Evolutionary conservation across 2,888 invertebrate genomes (phyloP).

Genomic region (Synergus itoensis): DNA sequence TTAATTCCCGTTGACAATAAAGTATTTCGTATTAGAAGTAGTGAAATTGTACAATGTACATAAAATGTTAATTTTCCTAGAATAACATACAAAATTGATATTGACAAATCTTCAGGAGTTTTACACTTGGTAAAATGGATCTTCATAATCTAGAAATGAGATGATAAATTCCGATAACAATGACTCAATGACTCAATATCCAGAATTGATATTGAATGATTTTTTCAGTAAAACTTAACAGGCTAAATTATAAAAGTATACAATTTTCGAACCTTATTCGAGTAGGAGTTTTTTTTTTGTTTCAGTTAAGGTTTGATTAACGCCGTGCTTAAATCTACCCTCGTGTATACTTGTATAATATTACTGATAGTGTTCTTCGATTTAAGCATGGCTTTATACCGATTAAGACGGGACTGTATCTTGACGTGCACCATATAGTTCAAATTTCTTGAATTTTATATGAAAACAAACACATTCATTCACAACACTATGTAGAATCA

Average conservation of each 20-base stretch:
- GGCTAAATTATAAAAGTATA: background rate
- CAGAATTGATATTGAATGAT: background rate
- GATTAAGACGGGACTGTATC: slow-evolving; percentile 24
- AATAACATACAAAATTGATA: background rate
- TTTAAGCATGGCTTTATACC: slow-evolving; percentile 33
- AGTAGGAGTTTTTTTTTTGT: slow-evolving; percentile 9
- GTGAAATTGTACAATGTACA: slow-evolving; percentile 13
- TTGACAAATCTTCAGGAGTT: background rate
- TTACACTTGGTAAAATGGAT: background rate
- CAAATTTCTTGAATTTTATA: slow-evolving; percentile 42
- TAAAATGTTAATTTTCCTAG: slow-evolving; percentile 28
- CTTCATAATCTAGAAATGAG: slow-evolving; percentile 6
- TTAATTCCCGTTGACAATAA: slow-evolving; percentile 27
- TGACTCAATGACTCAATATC: slow-evolving; percentile 11
- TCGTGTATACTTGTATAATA: slow-evolving; percentile 40
- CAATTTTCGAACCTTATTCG: slow-evolving; percentile 26
- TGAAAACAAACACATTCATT: slow-evolving; percentile 25
- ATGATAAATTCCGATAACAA: background rate
- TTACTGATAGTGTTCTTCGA: slow-evolving; percentile 39
- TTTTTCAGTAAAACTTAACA: background rate
- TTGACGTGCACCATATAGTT: slow-evolving; percentile 41
- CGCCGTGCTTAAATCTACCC: slow-evolving; percentile 34
- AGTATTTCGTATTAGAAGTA: background rate
- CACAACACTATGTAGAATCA: background rate
- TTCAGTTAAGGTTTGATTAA: slow-evolving; percentile 27